Percentiles rank a stretch among this genome's conserved stretches.
These are phyloP conservation scores for Trogon melanurus DNA, from an alignment of 2,113 vertebrate species.

Conservation along the genomic window DNA sequence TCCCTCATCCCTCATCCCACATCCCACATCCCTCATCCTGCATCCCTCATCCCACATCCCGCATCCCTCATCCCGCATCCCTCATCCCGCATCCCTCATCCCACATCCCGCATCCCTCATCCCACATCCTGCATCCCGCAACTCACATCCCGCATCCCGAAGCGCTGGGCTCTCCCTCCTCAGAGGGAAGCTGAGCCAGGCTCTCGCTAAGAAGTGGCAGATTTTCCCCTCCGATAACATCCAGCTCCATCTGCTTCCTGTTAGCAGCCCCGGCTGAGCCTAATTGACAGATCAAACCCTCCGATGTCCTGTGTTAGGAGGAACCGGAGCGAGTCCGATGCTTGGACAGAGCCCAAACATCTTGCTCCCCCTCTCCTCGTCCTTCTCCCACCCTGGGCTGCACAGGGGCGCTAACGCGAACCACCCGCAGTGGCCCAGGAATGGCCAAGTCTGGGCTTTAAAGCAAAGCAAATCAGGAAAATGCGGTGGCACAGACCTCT, in stretches of 20 bases:
- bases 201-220: neutral
- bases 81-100: too few species aligned
- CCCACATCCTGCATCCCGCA: too few species aligned
- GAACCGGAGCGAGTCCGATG: neutral
- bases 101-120: too few species aligned
- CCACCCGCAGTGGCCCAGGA: neutral
- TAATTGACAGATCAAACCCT: constrained; percentile 64
- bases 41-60: too few species aligned
- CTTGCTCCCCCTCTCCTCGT: neutral
- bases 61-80: too few species aligned
- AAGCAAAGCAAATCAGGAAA: neutral
- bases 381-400: too few species aligned
- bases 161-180: accelerated
- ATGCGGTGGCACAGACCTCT: accelerated
- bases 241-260: constrained; percentile 61
- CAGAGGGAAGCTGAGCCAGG: neutral
- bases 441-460: neutral
- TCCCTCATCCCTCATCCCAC: too few species aligned
- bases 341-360: constrained; percentile 56
- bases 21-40: too few species aligned
- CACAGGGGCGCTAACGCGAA: constrained; percentile 28
- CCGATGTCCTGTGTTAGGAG: constrained; percentile 36
- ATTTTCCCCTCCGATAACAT: neutral
- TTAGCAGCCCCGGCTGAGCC: constrained; percentile 54
- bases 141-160: neutral